Base-by-base conservation (phyloP, 2,888 invertebrate species). In the Rhabditophanes sp. region DNA sequence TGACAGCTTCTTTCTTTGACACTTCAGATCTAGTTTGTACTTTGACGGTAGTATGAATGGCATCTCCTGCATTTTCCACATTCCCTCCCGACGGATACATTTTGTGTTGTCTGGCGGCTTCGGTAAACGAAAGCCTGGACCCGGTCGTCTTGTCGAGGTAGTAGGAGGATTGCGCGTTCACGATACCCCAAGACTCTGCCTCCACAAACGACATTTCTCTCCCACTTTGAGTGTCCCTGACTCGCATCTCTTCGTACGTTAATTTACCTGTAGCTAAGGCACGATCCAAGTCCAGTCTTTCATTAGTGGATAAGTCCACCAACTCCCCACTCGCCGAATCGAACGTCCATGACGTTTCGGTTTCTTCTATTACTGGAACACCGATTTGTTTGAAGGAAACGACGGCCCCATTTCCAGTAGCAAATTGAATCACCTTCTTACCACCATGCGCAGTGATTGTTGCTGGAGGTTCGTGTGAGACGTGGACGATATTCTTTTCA, bases 301-400 rank as follows among this genome's bases (percentile, higher is more conserved):
- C 72, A 22, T 75, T 76, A 2, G 76, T 75, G 20, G 74, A 68
- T 3, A 73, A 73, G 53, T 75, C 74, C 23, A 69, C 68, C 25
- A 88, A 80, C 58, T 79, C 76, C 28, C 84, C 83, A 21, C 79
- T 77, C 53, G 76, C 75, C 0, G 80, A 78, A 70, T 87, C 82
- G 40, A 65, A 65, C n/a, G 52, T 41, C 64, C 65, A 65, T 1
- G 52, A 41, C 33, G 53, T 46, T 23, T 56, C 55, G 23, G 47
- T 44, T 40, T 65, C 65, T 35, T 65, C 65, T 27, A 60, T 42
- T 17, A 47, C 21, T 1, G 61, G 50, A 22, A 44, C 40, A 16
- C 65, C 65, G 14, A 64, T 55, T 8, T 59, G 63, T n/a, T 54
- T 46, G 56, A 64, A 65, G 24, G 46, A 44, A 41, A 59, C 51